phyloP scores from a whole-genome alignment of 1,140 invertebrate genomes.

The Trachymyrmex septentrionalis region DNA sequence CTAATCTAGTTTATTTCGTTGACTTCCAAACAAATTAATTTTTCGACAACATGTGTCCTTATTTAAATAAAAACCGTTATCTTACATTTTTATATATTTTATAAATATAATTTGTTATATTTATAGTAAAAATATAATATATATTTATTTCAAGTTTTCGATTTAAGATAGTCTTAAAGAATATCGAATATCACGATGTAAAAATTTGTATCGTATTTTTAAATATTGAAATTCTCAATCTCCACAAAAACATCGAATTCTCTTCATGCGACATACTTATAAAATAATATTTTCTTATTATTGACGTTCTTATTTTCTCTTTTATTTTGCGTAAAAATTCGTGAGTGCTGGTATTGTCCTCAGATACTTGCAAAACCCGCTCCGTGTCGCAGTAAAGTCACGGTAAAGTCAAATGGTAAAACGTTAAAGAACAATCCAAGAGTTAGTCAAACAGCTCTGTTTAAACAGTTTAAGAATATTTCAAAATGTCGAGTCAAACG shows the following conservation, averaged over 20 bases:
- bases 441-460: background rate
- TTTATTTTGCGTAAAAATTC: background rate
- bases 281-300: conserved; percentile 1
- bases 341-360: background rate
- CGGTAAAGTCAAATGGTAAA: background rate
- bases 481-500: background rate
- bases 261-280: background rate
- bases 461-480: conserved; percentile 23
- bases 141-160: background rate
- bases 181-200: background rate
- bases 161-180: background rate
- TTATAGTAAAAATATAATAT: too few species aligned
- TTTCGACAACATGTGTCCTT: background rate
- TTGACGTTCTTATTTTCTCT: background rate
- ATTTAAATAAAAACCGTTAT: too few species aligned
- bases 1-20: background rate
- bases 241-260: background rate
- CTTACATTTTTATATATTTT: too few species aligned
- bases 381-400: background rate
- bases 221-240: background rate
- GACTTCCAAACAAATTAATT: background rate
- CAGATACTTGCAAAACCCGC: background rate
- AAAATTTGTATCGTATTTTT: background rate
- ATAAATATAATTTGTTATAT: too few species aligned
- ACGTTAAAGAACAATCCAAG: conserved; percentile 5